A percentile compares a stretch with the other conserved stretches of the same genome.
Evolutionary conservation across 2,113 vertebrate genomes (phyloP).

Genomic region (Glaucomys volans): DNA sequence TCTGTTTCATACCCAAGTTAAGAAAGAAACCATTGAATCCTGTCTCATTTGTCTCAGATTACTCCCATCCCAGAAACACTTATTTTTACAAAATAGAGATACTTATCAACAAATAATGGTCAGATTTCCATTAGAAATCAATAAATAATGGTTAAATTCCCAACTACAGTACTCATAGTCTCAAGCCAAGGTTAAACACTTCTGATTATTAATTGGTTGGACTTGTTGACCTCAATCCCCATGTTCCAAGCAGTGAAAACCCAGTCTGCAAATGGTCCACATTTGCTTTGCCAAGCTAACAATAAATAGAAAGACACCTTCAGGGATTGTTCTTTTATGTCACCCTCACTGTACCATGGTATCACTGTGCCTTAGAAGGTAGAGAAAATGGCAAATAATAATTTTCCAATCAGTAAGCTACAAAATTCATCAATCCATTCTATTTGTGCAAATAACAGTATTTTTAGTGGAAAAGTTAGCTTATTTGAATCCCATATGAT

Average conservation of each 20-base stretch:
- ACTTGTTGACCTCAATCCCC: background rate
- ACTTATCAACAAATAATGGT: background rate
- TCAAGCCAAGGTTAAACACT: background rate
- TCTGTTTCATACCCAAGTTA: background rate
- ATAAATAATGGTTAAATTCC: background rate
- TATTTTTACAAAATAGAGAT: background rate
- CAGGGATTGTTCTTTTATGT: background rate
- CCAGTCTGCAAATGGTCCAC: background rate
- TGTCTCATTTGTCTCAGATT: background rate
- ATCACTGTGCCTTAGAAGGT: background rate
- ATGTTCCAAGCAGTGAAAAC: background rate
- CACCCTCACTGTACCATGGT: background rate
- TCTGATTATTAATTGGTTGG: background rate
- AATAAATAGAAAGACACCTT: background rate
- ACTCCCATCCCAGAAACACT: background rate
- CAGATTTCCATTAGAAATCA: background rate
- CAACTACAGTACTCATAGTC: background rate
- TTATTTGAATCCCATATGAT: background rate
- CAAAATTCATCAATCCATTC: background rate
- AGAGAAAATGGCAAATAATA: background rate
- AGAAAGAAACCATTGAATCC: background rate
- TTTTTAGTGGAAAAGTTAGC: background rate
- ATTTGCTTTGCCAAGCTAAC: background rate
- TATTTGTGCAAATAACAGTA: background rate
- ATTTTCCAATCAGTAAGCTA: background rate